Evolutionary conservation across 2,797 vertebrate genomes (phyloP), one percentile per base, ranked within the genome.

Genomic region (Diplodus puntazzo): DNA sequence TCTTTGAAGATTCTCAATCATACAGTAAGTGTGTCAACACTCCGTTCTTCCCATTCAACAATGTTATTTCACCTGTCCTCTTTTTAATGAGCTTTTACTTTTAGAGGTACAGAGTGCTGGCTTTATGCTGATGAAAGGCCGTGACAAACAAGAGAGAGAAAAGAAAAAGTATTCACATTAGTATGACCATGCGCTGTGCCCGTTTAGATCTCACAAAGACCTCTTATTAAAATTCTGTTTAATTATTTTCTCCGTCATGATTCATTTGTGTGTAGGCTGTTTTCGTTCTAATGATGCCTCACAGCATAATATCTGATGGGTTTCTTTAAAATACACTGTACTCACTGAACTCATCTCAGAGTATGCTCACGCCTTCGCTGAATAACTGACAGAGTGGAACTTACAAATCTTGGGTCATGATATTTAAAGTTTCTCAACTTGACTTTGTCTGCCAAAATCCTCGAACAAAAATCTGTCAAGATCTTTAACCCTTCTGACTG

Each of bases 111-210:
- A 60, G 42, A 50, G 63, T 0, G 18, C 49, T 7, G 10, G 61
- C 39, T 74, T 49, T 64, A 57, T 46, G 77, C 43, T 62, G 72
- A 83, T 82, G 27, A 88, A 81, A 79, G 75, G 23, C 48, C 63
- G 69, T 48, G 78, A 69, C 55, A 80, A 83, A 81, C 50, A 58
- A 12, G 45, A 45, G 5, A 21, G 42, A 54, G 55, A 70, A 46
- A 25, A 52, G n/a, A 75, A 73, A 78, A 79, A 82, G 48, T 6
- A 76, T 75, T 77, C 11, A 1, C 70, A 81, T 74, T 74, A 59
- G 53, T 53, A 72, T 75, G 65, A 49, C 68, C 39, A 70, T 45
- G 49, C 21, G n/a, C 23, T 25, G 65, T 39, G 49, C 58, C 54
- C 6, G 34, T 69, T 79, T 34, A 60, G 69, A 39, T 71, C 57